A percentile compares a stretch with the other conserved stretches of the same genome.
Evolutionary conservation across 1,140 invertebrate genomes (phyloP).

Genomic region (Caenorhabditis remanei): DNA sequence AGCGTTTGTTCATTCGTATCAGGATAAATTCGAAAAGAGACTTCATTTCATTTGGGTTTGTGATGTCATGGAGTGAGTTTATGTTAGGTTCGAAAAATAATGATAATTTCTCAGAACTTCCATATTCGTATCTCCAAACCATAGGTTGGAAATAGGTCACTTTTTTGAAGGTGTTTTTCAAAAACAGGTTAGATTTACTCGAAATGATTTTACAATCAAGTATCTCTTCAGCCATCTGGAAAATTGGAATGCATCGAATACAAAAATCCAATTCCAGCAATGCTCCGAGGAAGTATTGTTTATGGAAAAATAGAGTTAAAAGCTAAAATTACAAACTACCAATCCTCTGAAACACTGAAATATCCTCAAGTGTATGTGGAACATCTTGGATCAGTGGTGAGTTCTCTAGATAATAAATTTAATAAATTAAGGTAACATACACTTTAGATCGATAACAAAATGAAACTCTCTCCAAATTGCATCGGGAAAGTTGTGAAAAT

Average conservation of each 20-base stretch:
- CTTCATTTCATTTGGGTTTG: conserved; percentile 17
- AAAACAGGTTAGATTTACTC: background rate
- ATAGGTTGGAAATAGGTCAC: background rate
- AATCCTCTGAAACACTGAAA: background rate
- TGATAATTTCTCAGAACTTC: background rate
- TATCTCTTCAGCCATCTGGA: background rate
- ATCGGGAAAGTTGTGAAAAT: background rate
- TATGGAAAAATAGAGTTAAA: background rate
- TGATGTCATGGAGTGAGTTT: background rate
- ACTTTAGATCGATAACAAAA: background rate
- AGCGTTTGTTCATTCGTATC: background rate
- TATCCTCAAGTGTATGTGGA: background rate
- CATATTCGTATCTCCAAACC: background rate
- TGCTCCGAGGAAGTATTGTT: background rate
- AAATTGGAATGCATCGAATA: background rate
- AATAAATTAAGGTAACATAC: background rate
- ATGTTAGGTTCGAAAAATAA: background rate
- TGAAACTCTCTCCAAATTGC: background rate
- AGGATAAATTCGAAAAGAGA: background rate
- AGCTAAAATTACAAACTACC: background rate
- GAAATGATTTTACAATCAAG: background rate
- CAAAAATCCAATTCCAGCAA: background rate
- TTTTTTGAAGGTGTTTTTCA: conserved; percentile 26
- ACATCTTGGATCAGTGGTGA: background rate
- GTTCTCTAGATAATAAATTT: background rate